Evolutionary conservation across 30 jellyfish, hydroid and myxozoan genomes (phyloP).

Genomic region (Hydractinia symbiolongicarpus): DNA sequence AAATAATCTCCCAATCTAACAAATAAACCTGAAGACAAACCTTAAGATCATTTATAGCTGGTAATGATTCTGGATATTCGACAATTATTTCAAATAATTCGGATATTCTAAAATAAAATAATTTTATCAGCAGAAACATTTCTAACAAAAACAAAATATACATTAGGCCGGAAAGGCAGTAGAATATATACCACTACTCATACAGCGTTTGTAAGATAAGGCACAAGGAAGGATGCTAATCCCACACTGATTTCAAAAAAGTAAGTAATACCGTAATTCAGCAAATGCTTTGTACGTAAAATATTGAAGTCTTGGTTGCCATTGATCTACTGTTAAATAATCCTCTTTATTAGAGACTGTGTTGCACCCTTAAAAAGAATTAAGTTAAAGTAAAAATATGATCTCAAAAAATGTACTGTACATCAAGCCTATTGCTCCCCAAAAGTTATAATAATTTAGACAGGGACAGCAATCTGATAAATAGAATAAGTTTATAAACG

Average conservation of each 20-base stretch:
- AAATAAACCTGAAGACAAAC: constrained; percentile 23
- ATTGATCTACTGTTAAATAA: constrained; percentile 51
- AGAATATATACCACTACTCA: no score
- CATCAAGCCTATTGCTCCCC: no score
- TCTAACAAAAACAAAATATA: background rate
- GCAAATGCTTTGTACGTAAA: constrained; percentile 88
- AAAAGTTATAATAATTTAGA: no score
- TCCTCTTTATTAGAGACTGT: background rate
- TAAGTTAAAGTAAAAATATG: no score
- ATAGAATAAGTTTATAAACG: no score
- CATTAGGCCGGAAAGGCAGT: background rate
- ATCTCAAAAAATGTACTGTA: no score
- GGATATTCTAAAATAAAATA: constrained; percentile 50
- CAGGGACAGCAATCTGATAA: no score
- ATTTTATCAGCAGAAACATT: background rate
- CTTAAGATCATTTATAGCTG: constrained; percentile 90
- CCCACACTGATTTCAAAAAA: background rate
- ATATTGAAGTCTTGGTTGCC: constrained; percentile 84
- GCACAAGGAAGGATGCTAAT: background rate
- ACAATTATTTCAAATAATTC: constrained; percentile 94
- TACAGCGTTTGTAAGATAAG: background rate
- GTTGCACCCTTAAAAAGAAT: no score
- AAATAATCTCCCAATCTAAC: background rate
- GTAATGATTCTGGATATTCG: constrained; percentile 96
- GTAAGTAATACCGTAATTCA: constrained; percentile 59